Conservation (phyloP, 2,113 vertebrate species). For the Australoheros scitulus region DNA sequence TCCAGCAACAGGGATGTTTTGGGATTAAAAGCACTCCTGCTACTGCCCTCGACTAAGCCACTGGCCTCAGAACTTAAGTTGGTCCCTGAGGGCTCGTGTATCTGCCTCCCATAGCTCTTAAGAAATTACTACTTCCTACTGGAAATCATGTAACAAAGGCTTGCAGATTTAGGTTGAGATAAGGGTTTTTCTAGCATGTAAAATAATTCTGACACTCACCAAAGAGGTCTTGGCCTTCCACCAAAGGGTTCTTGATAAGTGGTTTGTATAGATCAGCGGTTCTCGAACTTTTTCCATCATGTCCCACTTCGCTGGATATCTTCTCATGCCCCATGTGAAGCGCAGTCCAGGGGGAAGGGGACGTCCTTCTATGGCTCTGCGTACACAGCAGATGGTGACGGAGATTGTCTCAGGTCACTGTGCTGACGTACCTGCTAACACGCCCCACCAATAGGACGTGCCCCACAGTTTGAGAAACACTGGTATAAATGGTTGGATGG, state of each 20-base stretch:
- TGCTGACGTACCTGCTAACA: too few species aligned
- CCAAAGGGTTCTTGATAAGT: neutral
- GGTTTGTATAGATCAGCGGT: neutral
- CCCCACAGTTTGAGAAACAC: too few species aligned
- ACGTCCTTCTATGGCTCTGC: too few species aligned
- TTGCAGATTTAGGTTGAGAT: neutral
- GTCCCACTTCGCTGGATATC: too few species aligned
- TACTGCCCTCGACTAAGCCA: neutral
- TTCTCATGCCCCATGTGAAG: too few species aligned
- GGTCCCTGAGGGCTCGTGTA: neutral
- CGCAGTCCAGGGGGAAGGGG: too few species aligned
- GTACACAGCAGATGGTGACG: too few species aligned
- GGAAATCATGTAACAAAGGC: neutral
- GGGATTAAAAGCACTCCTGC: neutral
- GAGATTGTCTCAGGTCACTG: too few species aligned
- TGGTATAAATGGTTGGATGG: too few species aligned
- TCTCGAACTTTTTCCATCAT: too few species aligned
- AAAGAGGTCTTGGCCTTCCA: neutral
- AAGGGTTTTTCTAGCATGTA: neutral
- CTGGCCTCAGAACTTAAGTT: neutral
- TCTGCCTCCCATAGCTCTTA: neutral
- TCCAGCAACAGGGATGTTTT: neutral
- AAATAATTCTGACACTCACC: neutral
- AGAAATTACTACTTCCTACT: slow-evolving; percentile 12
- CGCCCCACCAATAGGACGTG: too few species aligned